phyloP scores from a whole-genome alignment of 2,797 vertebrate genomes.

The Tokudaia tokunoshimensis region DNA sequence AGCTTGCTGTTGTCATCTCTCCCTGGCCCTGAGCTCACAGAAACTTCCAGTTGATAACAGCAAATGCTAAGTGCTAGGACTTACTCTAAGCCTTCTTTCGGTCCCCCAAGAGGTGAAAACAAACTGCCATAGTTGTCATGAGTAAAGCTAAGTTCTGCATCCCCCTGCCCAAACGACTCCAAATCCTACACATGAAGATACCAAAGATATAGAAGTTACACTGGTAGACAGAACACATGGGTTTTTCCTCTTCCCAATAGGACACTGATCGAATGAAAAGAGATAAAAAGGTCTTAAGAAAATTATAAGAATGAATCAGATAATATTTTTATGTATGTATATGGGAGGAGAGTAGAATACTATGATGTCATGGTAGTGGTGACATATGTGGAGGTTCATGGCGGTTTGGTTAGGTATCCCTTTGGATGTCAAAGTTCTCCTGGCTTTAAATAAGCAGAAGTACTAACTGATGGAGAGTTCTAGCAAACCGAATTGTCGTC shows the following conservation, averaged over 20 bases:
- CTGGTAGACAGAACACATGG: neutral
- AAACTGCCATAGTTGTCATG: neutral
- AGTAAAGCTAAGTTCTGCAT: slow-evolving; percentile 26
- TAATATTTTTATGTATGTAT: neutral
- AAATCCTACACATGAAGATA: neutral
- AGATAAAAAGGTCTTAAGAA: slow-evolving; percentile 59
- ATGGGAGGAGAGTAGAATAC: neutral
- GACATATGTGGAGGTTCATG: slow-evolving; percentile 35
- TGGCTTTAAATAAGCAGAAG: slow-evolving; percentile 44
- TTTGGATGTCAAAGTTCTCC: slow-evolving; percentile 46
- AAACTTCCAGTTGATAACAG: slow-evolving; percentile 48
- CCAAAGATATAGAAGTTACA: neutral
- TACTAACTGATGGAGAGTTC: slow-evolving; percentile 47
- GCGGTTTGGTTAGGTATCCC: neutral
- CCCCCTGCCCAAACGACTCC: neutral
- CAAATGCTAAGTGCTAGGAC: slow-evolving; percentile 15
- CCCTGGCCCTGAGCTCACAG: slow-evolving; percentile 2
- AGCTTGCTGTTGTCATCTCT: slow-evolving; percentile 47
- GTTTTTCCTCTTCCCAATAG: neutral
- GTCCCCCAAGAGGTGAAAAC: neutral
- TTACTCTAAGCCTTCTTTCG: neutral
- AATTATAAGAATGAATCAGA: slow-evolving; percentile 46
- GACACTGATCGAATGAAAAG: neutral
- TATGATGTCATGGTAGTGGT: neutral
- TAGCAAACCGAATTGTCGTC: slow-evolving; percentile 64